These are phyloP conservation scores for Trilocha varians DNA, from an alignment of 2,888 invertebrate species.

Conservation along the genomic window DNA sequence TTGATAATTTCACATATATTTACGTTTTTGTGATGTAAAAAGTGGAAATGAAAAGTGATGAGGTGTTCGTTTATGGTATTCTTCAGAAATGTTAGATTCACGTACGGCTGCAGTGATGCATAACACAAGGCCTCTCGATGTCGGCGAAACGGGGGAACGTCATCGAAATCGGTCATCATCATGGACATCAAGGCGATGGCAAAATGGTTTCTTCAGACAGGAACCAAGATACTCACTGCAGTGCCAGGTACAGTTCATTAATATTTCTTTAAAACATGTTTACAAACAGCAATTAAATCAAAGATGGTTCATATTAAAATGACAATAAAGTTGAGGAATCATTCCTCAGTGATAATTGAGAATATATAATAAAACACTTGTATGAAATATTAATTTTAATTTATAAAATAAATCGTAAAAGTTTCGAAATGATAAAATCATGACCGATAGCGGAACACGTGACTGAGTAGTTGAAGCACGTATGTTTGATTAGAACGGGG, in stretches of 20 bases:
- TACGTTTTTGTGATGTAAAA: slow-evolving; percentile 24
- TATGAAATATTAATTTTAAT: too few species aligned
- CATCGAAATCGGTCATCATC: slow-evolving; percentile 52
- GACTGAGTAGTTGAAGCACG: not conserved
- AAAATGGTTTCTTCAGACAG: slow-evolving; percentile 33
- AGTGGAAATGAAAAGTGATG: slow-evolving; percentile 33
- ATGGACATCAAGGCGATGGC: slow-evolving; percentile 44
- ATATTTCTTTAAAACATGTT: not conserved
- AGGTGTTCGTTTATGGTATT: slow-evolving; percentile 36
- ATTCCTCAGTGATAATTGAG: too few species aligned
- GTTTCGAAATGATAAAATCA: not conserved
- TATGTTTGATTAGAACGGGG: not conserved
- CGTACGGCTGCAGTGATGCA: slow-evolving; percentile 42
- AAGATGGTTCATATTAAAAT: too few species aligned
- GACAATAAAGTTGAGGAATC: too few species aligned
- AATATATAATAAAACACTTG: too few species aligned
- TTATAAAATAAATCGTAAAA: not conserved
- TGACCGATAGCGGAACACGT: not conserved
- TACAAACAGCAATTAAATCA: not conserved
- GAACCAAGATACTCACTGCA: slow-evolving; percentile 60
- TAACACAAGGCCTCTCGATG: slow-evolving; percentile 40
- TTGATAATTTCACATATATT: slow-evolving; percentile 18
- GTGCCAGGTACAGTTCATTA: slow-evolving; percentile 34
- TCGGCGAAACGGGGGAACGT: slow-evolving; percentile 20
- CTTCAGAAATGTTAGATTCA: slow-evolving; percentile 48